Conservation (phyloP, 2,888 invertebrate species). For the Stomorhina lunata region DNA sequence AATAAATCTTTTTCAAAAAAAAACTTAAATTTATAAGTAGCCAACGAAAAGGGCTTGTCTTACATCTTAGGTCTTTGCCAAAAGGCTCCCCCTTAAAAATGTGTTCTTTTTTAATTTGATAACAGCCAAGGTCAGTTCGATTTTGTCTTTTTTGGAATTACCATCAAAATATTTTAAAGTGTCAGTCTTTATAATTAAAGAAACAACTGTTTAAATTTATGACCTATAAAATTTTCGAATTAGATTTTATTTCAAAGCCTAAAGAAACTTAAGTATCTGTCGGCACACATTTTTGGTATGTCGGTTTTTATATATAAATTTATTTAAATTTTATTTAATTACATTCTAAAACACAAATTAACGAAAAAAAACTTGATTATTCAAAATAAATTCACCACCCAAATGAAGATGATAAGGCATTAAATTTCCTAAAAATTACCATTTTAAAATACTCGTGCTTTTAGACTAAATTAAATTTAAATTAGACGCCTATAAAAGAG, state of each 20-base stretch:
- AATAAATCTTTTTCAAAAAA: too few species aligned
- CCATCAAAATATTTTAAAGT: too few species aligned
- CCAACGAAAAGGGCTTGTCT: background rate
- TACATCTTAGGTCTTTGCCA: background rate
- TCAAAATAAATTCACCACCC: background rate
- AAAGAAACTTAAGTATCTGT: too few species aligned
- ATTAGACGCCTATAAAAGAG: background rate
- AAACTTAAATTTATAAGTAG: too few species aligned
- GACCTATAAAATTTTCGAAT: background rate
- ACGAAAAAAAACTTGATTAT: background rate
- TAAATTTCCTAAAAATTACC: too few species aligned
- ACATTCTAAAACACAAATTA: background rate
- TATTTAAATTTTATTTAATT: background rate
- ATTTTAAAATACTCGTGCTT: too few species aligned
- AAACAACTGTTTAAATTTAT: too few species aligned
- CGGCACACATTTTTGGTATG: too few species aligned
- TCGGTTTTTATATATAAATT: background rate
- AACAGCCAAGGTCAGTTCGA: slow-evolving; percentile 4
- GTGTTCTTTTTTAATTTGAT: background rate
- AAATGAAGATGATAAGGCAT: background rate
- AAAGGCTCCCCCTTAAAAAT: background rate
- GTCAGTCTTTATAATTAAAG: too few species aligned
- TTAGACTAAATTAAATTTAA: too few species aligned
- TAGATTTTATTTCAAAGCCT: background rate
- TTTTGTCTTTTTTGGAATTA: too few species aligned